A percentile compares a stretch with the other conserved stretches of the same genome.
Conservation (phyloP, 2,113 vertebrate species). For the Myrmophylax atrothorax region DNA sequence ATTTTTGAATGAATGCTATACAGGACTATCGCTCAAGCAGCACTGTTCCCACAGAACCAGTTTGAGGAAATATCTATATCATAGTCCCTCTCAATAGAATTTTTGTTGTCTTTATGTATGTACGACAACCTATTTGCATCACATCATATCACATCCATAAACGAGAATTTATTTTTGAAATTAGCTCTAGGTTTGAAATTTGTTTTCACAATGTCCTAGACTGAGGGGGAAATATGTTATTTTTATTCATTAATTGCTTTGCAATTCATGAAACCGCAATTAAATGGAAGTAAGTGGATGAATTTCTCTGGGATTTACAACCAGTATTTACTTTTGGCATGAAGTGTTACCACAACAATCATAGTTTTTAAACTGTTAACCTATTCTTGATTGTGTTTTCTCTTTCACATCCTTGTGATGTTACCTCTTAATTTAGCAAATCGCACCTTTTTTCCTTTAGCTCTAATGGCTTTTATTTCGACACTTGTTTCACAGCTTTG, state of each 20-base stretch:
- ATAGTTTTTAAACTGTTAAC: background rate
- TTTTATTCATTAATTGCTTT: background rate
- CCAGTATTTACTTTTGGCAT: background rate
- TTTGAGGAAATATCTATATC: background rate
- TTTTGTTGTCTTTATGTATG: background rate
- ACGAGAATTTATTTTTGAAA: background rate
- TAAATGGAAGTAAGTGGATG: background rate
- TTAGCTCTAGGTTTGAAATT: background rate
- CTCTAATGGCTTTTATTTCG: background rate
- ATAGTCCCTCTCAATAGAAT: background rate
- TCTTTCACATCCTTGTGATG: background rate
- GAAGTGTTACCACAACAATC: background rate
- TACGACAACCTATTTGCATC: background rate
- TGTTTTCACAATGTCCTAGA: background rate
- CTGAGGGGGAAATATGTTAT: background rate
- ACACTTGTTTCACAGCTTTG: background rate
- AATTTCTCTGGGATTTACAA: background rate
- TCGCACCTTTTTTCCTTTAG: background rate
- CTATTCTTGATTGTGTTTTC: background rate
- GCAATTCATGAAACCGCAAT: background rate
- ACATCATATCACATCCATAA: background rate
- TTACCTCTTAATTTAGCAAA: background rate
- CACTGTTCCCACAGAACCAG: background rate
- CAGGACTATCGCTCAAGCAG: background rate
- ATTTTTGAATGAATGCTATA: background rate